Conservation (phyloP, 2,113 vertebrate genomes). For the Neomonachus schauinslandi region DNA sequence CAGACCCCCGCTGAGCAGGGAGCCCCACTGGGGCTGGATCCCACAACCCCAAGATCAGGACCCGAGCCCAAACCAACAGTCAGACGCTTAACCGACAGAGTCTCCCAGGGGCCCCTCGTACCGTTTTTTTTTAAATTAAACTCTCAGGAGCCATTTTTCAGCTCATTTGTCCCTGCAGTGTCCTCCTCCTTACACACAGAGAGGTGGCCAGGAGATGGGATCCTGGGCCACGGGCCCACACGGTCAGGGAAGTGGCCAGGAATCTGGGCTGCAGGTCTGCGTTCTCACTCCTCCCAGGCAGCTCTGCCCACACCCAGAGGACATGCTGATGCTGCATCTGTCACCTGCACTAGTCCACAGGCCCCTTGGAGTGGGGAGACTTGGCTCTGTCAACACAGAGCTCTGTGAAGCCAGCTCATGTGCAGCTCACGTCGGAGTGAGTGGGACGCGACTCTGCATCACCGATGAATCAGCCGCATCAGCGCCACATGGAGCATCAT, state of each 20-base stretch:
- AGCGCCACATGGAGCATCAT: background rate
- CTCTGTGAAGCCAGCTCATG: background rate
- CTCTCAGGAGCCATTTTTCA: background rate
- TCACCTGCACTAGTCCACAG: fast-evolving
- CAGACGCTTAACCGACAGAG: background rate
- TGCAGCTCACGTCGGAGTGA: fast-evolving
- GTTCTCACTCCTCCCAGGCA: fast-evolving
- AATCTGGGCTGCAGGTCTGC: background rate
- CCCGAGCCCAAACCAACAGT: background rate
- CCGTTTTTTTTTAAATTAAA: background rate
- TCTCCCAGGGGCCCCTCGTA: background rate
- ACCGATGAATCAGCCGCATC: background rate
- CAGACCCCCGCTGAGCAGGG: background rate
- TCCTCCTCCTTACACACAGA: background rate
- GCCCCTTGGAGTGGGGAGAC: background rate
- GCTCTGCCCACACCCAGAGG: background rate
- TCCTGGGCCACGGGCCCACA: fast-evolving
- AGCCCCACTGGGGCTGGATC: too few species aligned
- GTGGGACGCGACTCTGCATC: background rate
- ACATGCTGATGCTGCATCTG: fast-evolving
- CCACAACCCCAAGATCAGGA: background rate
- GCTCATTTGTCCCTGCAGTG: background rate
- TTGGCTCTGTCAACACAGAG: too few species aligned
- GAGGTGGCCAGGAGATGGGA: background rate
- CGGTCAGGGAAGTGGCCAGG: background rate